Base-by-base conservation (phyloP, 1,140 invertebrate genomes). In the Riptortus pedestris region DNA sequence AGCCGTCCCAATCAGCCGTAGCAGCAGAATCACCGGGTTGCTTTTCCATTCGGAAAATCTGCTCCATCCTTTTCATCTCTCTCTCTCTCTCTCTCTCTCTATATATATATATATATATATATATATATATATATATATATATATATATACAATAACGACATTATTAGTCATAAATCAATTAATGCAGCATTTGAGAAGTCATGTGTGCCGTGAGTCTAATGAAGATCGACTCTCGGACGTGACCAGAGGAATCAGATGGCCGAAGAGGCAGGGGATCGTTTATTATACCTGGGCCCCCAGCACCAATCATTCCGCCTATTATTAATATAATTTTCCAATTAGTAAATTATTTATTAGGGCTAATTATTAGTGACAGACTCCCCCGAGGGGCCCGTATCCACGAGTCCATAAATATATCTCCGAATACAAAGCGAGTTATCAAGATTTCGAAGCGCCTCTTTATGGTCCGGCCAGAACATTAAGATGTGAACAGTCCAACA, bases 291-390 rank as follows among this genome's bases (percentile, higher is more conserved):
- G 7, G 20, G 14, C 24, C 51, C 12, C 18, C 24, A 55, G 24
- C 51, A 55, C 20, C 51, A 18, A 7, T 55, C 51, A 9, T 55
- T 55, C 18, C 51, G 20, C 24, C 20, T 55, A 14, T 55, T 55
- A 55, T 55, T 55, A 55, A 55, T 55, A 55, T 55, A 55, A 55
- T 55, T 55, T 55, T 55, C 51, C 51, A 26, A 55, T 55, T 55
- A 55, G n/a, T 55, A 55, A 55, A 55, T 55, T 55, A 55, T 55
- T 55, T 55, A 55, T 55, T 55, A 14, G 20, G 24, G 22, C 22
- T 55, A 55, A 55, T 55, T 55, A 55, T 55, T 55, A 55, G 51
- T 24, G 51, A 55, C 51, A 55, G 24, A 55, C 31, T 27, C 51
- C 51, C 51, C 51, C 24, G 4, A 55, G 51, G 51, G 51, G 0